Base-by-base conservation (phyloP, 2,113 vertebrate species). In the Eulemur rufifrons region DNA sequence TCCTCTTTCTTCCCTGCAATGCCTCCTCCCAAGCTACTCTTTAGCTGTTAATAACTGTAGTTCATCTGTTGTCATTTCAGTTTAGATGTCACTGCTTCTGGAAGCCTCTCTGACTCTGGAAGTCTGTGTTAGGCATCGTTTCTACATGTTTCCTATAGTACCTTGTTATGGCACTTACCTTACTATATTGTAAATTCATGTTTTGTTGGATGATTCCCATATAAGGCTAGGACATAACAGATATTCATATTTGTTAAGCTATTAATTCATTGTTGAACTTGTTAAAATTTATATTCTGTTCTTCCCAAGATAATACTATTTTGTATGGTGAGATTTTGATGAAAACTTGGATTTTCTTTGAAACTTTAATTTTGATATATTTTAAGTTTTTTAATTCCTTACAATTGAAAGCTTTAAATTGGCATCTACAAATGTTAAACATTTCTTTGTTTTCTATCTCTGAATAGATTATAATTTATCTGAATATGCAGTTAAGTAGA, bases 381-480 rank as follows among this genome's bases (percentile, higher is more conserved):
- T 76, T 83, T 92, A 81, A 80, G 52, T 83, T 91, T 84, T 76
- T 50, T 39, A 63, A 42, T 74, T 52, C n/a, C 69, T 92, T 52
- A 18, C 50, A 84, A 73, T 17, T 56, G 27, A 42, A 64, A 92
- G 42, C 32, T 64, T 92, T 37, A 84, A 84, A 63, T 52, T 63
- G 12, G 23, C 42, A 63, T 74, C 5, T 74, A 50, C 25, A 50
- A 61, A 42, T 92, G 18, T 91, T 68, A 92, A 84, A 52, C 25
- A n/a, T 69, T 52, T 86, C 27, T 90, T 8, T 85, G 12, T 54
- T 82, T 81, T 54, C 20, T 82, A 2, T 87, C 34, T 87, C 18
- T 87, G 64, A 37, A 82, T 18, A 87, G 74, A 66, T 82, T 87
- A 11, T 87, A 92, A 82, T 87, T 95, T 92, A 82, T 73, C 10